Base-by-base conservation (phyloP, 2,888 invertebrate genomes). In the Dendrolimus houi region DNA sequence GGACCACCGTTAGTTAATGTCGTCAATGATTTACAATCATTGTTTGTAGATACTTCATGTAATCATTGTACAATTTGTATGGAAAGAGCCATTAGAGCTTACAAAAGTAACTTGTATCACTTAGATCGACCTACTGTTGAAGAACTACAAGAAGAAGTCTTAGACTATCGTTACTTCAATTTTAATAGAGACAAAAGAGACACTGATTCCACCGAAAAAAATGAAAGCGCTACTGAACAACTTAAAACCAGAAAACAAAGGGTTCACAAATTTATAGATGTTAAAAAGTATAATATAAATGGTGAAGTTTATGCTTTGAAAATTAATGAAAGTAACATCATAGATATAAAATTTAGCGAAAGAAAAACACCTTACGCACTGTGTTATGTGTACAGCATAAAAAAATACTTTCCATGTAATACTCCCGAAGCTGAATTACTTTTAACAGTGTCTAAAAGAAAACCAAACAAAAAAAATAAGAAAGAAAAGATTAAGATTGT, bases 361-460 rank as follows among this genome's bases (percentile, higher is more conserved):
- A 66, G 60, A 52, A 65, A 62, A 54, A 57, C 63, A 8, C 10
- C 61, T 6, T 55, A 61, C 7, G 60, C 63, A 3, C 65, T 66
- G 13, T 88, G 88, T 60, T 70, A 74, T 64, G 68, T 87, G 9
- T 87, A 80, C 56, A 79, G 70, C 58, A 73, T 88, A 1, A 78
- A 77, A 54, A 78, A 83, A 63, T 68, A 72, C 41, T 74, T 69
- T 10, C 62, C 77, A 2, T 88, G 88, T 58, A 75, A 78, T 54
- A 72, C 79, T 8, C 66, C 69, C 7, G 79, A 81, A 58, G 77
- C 70, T 53, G 70, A 75, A 57, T 62, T 67, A 41, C 68, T 84
- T 60, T 61, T 83, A 57, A 62, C 69, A 13, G 60, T 58, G 14
- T 64, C 68, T 1, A 81, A 74, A 52, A 75, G 64, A 56, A 82